Base-by-base conservation (phyloP, 2,113 vertebrate species). In the Ancistrus triradiatus region DNA sequence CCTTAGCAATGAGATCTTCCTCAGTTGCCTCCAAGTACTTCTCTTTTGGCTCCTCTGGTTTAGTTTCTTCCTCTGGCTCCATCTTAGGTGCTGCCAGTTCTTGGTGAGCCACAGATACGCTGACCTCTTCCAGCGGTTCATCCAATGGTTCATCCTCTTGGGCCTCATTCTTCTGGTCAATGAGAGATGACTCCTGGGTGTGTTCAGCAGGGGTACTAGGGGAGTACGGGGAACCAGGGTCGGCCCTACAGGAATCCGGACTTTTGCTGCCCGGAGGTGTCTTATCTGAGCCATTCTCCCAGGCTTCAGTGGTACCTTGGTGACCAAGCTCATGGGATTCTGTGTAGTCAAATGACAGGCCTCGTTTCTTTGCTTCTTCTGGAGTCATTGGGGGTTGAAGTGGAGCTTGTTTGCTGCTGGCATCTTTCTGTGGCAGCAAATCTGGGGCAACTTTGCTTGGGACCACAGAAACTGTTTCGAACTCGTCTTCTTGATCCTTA, bases 331-430 rank as follows among this genome's bases (percentile, higher is more conserved):
- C 48, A 11, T 62, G 72, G 6, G 77, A 68, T 44, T 77, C 74
- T 0, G 73, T 75, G 48, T 79, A 73, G 58, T 79, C 74, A 38
- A 77, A 73, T 3, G 77, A 77, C 5, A 77, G 40, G 2, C 56
- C 75, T 37, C 65, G 51, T 37, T 73, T 70, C 27, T 73, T 75
- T 8, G 63, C 68, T 58, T 75, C 74, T 17, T 77, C 77, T 35
- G 57, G 67, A 4, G 66, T 59, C 31, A 74, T 53, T 35, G 46
- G 37, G 8, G 61, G 44, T 38, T 52, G 60, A 21, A 18, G 14
- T 37, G 31, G 40, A 6, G 35, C 13, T 21, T n/a, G n/a, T n/a
- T 70, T 31, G 4, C 24, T 8, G 5, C n/a, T 40, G 24, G 47
- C 21, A 1, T 68, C 50, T 53, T 52, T 66, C 24, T 62, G 50